These are phyloP conservation scores for Ctenosaura bakeri DNA, from an alignment of 2,797 vertebrate species.

Conservation along the genomic window DNA sequence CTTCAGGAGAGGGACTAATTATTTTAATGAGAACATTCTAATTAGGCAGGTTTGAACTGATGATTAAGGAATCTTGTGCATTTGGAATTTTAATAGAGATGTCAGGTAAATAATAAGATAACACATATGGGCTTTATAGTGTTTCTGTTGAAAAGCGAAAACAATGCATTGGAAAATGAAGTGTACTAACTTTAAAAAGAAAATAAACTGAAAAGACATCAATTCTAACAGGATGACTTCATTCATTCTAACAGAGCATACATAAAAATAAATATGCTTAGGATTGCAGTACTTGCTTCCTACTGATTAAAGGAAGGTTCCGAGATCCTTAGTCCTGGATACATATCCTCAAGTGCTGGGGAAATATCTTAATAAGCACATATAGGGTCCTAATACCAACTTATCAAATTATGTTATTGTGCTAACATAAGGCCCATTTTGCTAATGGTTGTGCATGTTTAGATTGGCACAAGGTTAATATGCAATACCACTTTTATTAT, in stretches of 20 bases:
- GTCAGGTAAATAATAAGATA: slow-evolving; percentile 43
- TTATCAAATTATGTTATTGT: no score
- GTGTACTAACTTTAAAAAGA: neutral
- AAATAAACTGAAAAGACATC: neutral
- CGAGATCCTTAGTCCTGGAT: neutral
- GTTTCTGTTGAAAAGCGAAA: neutral
- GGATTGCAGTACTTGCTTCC: neutral
- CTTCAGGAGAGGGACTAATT: slow-evolving; percentile 66
- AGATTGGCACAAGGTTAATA: no score
- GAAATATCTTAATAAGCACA: neutral
- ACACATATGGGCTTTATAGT: neutral
- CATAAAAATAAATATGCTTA: neutral
- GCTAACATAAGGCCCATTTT: no score
- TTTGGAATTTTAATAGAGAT: slow-evolving; percentile 53
- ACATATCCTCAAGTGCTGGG: no score
- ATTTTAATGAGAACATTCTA: slow-evolving; percentile 70
- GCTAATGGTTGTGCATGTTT: no score
- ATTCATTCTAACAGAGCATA: neutral
- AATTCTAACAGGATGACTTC: neutral
- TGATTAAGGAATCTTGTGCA: slow-evolving; percentile 57
- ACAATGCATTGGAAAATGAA: neutral
- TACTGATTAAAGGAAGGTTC: neutral
- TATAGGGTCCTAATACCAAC: neutral
- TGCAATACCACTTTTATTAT: no score
- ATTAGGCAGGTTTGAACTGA: slow-evolving; percentile 65